These are phyloP conservation scores for Falcaria lacertinaria DNA, from an alignment of 2,888 invertebrate species.

Conservation along the genomic window DNA sequence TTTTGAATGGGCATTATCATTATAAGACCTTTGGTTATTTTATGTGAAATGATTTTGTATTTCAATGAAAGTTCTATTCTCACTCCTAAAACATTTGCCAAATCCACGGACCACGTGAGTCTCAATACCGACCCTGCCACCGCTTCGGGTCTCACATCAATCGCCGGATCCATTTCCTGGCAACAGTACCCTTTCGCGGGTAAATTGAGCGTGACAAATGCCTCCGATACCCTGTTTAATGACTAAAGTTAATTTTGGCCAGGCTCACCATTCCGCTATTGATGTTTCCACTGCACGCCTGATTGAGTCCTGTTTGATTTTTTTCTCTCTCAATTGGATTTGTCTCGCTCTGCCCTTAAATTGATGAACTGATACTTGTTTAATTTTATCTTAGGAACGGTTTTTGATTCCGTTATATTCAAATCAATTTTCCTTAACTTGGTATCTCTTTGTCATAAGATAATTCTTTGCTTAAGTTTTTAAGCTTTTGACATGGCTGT, in stretches of 20 bases:
- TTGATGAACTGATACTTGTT: background rate
- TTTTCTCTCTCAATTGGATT: background rate
- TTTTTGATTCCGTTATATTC: too few relatives aligned
- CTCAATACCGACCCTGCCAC: background rate
- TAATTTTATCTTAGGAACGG: background rate
- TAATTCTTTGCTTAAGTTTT: too few relatives aligned
- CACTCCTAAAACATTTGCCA: slow-evolving; percentile 3
- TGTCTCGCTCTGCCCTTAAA: background rate
- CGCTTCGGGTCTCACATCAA: slow-evolving; percentile 21
- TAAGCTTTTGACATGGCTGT: too few relatives aligned
- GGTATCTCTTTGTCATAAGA: too few relatives aligned
- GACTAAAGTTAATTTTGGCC: slow-evolving; percentile 41
- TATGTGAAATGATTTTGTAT: too few relatives aligned
- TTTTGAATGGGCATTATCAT: too few relatives aligned
- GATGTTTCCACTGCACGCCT: slow-evolving; percentile 17
- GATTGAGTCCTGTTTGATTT: slow-evolving; percentile 10
- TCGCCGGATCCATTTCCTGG: slow-evolving; percentile 26
- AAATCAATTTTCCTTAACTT: too few relatives aligned
- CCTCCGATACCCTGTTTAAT: slow-evolving; percentile 38
- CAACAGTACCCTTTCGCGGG: slow-evolving; percentile 28
- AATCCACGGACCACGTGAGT: background rate
- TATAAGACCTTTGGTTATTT: too few relatives aligned
- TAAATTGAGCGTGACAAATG: slow-evolving; percentile 54
- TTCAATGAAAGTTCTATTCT: background rate
- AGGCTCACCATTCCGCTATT: slow-evolving; percentile 26